Conservation (phyloP, 2,888 invertebrate species). For the Ophraella communa region DNA sequence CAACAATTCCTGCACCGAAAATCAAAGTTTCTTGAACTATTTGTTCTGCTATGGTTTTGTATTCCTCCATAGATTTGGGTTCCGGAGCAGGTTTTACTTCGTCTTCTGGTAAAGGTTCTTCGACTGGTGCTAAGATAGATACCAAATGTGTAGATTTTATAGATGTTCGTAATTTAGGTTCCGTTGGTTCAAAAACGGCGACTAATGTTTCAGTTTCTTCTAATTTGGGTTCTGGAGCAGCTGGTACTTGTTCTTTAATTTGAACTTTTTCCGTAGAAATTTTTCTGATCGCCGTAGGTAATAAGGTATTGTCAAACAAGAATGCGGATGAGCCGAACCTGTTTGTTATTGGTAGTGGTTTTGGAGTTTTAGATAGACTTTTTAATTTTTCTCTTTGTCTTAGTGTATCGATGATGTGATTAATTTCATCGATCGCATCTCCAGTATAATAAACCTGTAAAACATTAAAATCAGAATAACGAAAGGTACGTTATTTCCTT, state of each 20-base stretch:
- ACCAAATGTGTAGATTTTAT: no score
- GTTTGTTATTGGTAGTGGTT: neutral
- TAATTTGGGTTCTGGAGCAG: neutral
- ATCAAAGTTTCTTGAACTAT: no score
- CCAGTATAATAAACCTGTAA: neutral
- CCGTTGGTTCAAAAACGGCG: neutral
- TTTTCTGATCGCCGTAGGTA: neutral
- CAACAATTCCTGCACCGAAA: no score
- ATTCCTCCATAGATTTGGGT: no score
- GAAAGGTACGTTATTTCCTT: no score
- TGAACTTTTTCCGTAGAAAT: neutral
- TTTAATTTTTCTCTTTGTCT: neutral
- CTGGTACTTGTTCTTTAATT: neutral
- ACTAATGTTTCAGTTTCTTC: neutral
- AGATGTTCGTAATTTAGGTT: neutral
- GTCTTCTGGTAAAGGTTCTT: no score
- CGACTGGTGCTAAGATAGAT: no score
- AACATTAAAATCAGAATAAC: no score
- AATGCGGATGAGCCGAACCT: neutral
- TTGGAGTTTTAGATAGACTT: neutral
- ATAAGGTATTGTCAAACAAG: neutral
- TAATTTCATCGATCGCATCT: neutral
- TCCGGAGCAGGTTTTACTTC: no score
- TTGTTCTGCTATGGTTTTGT: no score
- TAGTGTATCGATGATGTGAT: neutral